Base-by-base conservation (phyloP, 2,797 vertebrate species). In the Anableps anableps region DNA sequence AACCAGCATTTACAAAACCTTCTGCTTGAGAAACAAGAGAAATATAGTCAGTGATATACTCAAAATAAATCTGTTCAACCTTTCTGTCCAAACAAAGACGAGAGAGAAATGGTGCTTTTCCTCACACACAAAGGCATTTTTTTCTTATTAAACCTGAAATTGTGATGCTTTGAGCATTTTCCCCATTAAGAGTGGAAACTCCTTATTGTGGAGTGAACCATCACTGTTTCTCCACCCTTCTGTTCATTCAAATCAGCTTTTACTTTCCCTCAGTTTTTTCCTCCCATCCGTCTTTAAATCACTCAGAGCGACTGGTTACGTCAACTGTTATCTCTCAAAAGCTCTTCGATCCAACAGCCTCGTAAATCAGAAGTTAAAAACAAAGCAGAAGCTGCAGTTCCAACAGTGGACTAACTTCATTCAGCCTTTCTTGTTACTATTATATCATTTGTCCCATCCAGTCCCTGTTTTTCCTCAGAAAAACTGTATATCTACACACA, bases 251-350 rank as follows among this genome's bases (percentile, higher is more conserved):
- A 36, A 73, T 48, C 36, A 70, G 66, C 51, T 16, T n/a, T 11
- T 16, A 26, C 48, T 71, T 36, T 13, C 36, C n/a, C 41, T 51
- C 41, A 53, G 51, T 83, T 85, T 58, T 62, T 68, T 66, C 34
- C 9, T 55, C 5, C 4, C 2, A 5, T 72, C 47, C 76, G 29
- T 38, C 34, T 58, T 53, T 72, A 5, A 58, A 58, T 73, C 36
- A 29, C 55, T 75, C 58, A 26, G 14, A 45, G 78, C 85, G 83
- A 84, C 79, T 11, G 72, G n/a, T 60, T 31, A 48, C 80, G 55
- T 75, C 29, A 75, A 70, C 81, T 5, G 26, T 53, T 47, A 50
- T 47, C 64, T 83, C 70, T 75, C 58, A 53, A 38, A 50, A 23
- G 19, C 9, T 36, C 6, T 62, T 19, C 62, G 7, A 70, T 43